Conservation (phyloP, 2,797 vertebrate genomes). For the Myotis findleyi region DNA sequence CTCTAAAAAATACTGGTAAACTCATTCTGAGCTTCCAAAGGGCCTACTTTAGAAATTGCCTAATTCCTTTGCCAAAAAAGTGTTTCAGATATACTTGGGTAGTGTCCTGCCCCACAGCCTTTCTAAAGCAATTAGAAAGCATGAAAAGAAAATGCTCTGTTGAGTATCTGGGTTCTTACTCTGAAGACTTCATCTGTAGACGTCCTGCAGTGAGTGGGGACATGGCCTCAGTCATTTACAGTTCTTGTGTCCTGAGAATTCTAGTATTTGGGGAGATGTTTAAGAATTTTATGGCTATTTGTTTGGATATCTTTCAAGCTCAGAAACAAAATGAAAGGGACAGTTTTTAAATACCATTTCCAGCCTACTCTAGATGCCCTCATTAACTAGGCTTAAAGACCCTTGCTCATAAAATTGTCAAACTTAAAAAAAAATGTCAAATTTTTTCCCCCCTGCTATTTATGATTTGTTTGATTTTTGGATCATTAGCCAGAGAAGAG, state of each 20-base stretch:
- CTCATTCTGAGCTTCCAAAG: neutral
- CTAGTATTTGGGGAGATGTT: neutral
- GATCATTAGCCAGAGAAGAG: neutral
- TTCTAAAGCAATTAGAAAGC: neutral
- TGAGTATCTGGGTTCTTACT: neutral
- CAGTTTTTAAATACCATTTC: conserved; percentile 40
- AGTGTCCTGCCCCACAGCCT: neutral
- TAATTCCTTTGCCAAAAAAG: neutral
- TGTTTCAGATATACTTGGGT: neutral
- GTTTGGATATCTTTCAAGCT: conserved; percentile 24
- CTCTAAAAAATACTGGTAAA: neutral
- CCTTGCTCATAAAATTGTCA: conserved; percentile 10
- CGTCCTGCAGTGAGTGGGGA: neutral
- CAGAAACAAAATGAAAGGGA: conserved; percentile 34
- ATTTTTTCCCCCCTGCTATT: neutral
- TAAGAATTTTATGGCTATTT: neutral
- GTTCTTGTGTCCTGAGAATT: conserved; percentile 11
- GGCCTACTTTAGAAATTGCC: neutral
- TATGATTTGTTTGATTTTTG: conserved; percentile 7
- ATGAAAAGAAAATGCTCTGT: neutral
- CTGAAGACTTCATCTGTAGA: neutral
- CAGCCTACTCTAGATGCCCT: neutral
- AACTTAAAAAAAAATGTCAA: neutral
- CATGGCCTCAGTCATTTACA: neutral
- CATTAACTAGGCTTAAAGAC: conserved; percentile 12